Conservation (phyloP, 2,113 vertebrate genomes). For the Casuarius casuarius region DNA sequence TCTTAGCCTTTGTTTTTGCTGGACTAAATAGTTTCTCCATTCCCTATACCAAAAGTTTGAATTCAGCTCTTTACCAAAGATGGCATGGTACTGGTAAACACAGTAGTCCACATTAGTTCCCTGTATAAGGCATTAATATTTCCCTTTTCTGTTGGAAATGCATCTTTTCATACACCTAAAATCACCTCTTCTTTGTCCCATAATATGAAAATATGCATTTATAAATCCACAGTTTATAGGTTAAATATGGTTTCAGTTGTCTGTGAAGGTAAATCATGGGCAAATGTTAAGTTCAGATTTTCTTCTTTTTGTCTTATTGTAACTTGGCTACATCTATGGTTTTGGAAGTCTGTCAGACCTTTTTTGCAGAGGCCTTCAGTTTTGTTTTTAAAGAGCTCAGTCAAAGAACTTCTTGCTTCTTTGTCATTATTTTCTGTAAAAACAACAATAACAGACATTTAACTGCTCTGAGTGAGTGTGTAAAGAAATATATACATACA, state of each 20-base stretch:
- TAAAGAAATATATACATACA: not conserved
- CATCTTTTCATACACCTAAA: not conserved
- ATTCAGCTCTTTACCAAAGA: not conserved
- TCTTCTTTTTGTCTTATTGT: not conserved
- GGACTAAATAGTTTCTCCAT: not conserved
- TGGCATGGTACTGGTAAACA: not conserved
- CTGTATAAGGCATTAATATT: not conserved
- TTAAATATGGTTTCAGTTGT: not conserved
- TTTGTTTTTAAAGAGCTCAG: not conserved
- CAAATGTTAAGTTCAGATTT: not conserved
- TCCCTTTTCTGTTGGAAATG: not conserved
- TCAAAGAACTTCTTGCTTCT: not conserved
- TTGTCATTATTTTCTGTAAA: not conserved
- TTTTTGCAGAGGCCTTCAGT: not conserved
- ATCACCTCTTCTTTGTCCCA: not conserved
- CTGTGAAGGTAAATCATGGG: not conserved
- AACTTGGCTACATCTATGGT: not conserved
- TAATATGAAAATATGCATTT: not conserved
- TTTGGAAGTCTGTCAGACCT: not conserved
- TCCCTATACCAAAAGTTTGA: not conserved
- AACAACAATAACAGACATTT: not conserved
- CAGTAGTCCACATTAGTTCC: not conserved
- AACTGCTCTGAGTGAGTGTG: rapidly evolving
- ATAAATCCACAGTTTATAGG: not conserved
- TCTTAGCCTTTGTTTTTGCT: not conserved